A percentile compares a stretch with the other conserved stretches of the same genome.
Conservation (phyloP, 2,113 vertebrate genomes). For the Spheniscus mendiculus region DNA sequence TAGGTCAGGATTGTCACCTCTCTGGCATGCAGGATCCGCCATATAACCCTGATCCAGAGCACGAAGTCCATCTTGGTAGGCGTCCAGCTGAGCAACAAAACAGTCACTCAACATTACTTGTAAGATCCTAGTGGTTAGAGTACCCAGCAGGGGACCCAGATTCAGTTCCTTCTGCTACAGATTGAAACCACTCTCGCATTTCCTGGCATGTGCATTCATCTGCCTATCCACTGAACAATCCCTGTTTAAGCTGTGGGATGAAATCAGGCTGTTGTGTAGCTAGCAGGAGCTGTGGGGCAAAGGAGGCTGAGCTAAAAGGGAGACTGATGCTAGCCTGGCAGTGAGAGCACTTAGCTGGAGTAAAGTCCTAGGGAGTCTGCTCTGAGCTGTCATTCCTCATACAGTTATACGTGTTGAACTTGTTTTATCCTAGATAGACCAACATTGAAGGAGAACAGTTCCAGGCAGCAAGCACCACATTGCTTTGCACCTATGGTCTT, state of each 20-base stretch:
- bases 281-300: background rate
- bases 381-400: background rate
- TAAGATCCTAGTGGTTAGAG: background rate
- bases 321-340: background rate
- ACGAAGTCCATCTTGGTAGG: background rate
- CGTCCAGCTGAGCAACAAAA: background rate
- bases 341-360: background rate
- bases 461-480: background rate
- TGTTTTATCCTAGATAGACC: background rate
- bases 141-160: background rate
- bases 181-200: background rate
- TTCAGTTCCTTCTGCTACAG: background rate
- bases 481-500: fast-evolving
- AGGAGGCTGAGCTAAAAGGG: background rate
- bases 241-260: background rate
- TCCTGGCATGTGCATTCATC: background rate
- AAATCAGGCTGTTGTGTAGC: background rate
- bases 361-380: background rate
- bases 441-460: background rate
- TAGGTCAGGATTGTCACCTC: background rate
- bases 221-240: background rate
- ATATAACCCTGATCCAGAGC: background rate
- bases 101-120: fast-evolving
- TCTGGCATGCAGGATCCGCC: background rate
- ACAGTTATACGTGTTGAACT: background rate